Conservation (phyloP, 2,888 invertebrate genomes). For the Glaucopsyche alexis region DNA sequence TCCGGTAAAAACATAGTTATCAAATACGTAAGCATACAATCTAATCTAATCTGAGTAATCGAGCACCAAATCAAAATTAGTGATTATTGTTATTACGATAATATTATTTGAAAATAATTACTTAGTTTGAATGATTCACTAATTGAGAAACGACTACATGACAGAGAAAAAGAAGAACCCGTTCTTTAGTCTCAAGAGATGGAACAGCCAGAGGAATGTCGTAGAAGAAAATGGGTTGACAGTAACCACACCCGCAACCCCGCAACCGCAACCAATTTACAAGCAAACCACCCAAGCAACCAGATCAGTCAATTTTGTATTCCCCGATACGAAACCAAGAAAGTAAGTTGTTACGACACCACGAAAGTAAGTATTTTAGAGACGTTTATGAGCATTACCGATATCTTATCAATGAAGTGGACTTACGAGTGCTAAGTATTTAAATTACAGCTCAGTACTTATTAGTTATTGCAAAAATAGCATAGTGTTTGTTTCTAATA, state of each 20-base stretch:
- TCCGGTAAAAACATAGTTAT: slow-evolving; percentile 1
- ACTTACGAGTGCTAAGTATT: background rate
- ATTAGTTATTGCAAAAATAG: background rate
- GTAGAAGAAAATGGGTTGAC: slow-evolving; percentile 40
- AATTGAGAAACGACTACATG: slow-evolving; percentile 45
- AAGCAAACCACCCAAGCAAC: slow-evolving; percentile 38
- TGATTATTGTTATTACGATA: slow-evolving; percentile 19
- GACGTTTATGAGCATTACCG: background rate
- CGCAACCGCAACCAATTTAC: slow-evolving; percentile 41
- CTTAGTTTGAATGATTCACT: background rate
- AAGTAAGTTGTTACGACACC: slow-evolving; percentile 48
- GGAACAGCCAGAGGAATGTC: slow-evolving; percentile 52
- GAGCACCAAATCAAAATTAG: slow-evolving; percentile 24
- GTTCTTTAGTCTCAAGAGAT: slow-evolving; percentile 62
- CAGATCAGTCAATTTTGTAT: slow-evolving; percentile 40
- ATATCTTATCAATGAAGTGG: slow-evolving; percentile 12
- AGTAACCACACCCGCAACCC: slow-evolving; percentile 36
- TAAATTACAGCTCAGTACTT: background rate
- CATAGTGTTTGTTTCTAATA: background rate
- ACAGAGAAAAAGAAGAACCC: slow-evolving; percentile 67
- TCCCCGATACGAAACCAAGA: slow-evolving; percentile 53
- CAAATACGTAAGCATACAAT: slow-evolving; percentile 14
- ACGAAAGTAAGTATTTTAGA: background rate
- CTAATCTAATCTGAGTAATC: slow-evolving; percentile 17
- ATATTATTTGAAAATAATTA: slow-evolving; percentile 16